A percentile compares a stretch with the other conserved stretches of the same genome.
phyloP scores from a whole-genome alignment of 1,140 invertebrate genomes.

The Sycophaga agraensis region DNA sequence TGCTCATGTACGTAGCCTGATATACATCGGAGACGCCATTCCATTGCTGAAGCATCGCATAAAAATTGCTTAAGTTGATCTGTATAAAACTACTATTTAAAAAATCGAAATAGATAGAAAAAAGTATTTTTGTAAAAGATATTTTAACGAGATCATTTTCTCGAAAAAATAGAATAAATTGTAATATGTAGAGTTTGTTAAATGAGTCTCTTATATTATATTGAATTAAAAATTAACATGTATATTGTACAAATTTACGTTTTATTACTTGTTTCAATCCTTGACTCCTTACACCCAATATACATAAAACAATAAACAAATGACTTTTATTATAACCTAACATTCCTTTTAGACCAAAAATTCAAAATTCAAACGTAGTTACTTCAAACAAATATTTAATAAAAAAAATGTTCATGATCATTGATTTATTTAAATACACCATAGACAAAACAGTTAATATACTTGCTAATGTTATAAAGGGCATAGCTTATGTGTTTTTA shows the following conservation, averaged over 20 bases:
- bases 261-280: not conserved
- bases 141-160: not conserved
- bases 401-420: conserved; percentile 18
- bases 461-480: not conserved
- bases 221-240: too few relatives aligned
- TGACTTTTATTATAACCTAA: conserved; percentile 10
- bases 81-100: conserved; percentile 1
- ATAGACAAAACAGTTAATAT: conserved; percentile 7
- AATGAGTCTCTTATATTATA: conserved; percentile 7
- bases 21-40: too few relatives aligned
- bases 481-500: not conserved
- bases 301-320: conserved; percentile 10
- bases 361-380: conserved; percentile 23
- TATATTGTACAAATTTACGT: too few relatives aligned
- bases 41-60: too few relatives aligned
- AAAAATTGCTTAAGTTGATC: too few relatives aligned
- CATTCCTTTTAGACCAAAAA: conserved; percentile 13
- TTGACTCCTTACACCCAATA: not conserved
- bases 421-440: not conserved
- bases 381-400: conserved; percentile 4
- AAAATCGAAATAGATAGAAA: not conserved
- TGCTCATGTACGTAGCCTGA: too few relatives aligned
- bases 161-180: too few relatives aligned
- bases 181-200: not conserved
- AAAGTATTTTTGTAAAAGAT: conserved; percentile 12